Conservation (phyloP, 2,113 vertebrate genomes). For the Strix aluco region DNA sequence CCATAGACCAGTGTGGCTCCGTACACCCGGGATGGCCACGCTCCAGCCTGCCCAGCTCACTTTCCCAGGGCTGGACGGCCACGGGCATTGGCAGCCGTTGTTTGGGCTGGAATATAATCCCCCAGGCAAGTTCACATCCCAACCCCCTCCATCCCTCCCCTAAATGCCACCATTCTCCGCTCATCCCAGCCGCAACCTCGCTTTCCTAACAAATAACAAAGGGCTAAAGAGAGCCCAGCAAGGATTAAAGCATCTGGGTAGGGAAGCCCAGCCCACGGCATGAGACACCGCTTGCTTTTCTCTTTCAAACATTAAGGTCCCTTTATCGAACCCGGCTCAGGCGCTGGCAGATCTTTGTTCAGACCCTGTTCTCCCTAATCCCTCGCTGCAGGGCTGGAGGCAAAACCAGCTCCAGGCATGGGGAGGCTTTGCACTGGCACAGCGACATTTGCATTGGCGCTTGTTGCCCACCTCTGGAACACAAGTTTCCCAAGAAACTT, state of each 20-base stretch:
- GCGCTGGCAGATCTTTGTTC: neutral
- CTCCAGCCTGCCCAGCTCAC: neutral
- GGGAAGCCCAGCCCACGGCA: neutral
- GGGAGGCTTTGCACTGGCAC: neutral
- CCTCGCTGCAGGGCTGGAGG: neutral
- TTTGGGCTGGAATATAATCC: neutral
- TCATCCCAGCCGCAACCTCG: neutral
- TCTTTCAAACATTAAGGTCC: neutral
- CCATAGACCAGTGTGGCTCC: neutral
- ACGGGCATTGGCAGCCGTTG: neutral
- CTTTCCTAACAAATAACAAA: neutral
- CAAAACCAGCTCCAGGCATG: neutral
- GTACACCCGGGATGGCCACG: rapidly evolving
- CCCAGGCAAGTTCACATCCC: neutral
- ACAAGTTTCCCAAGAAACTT: neutral
- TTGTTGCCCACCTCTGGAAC: neutral
- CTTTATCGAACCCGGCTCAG: neutral
- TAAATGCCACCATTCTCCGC: neutral
- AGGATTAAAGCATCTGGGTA: neutral
- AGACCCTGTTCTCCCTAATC: neutral
- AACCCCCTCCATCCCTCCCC: neutral
- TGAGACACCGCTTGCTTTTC: neutral
- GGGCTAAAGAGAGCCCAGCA: neutral
- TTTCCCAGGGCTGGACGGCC: neutral
- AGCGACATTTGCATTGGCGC: rapidly evolving